Evolutionary conservation across 2,888 invertebrate genomes (phyloP).

Genomic region (Nephrotoma guestfalica): DNA sequence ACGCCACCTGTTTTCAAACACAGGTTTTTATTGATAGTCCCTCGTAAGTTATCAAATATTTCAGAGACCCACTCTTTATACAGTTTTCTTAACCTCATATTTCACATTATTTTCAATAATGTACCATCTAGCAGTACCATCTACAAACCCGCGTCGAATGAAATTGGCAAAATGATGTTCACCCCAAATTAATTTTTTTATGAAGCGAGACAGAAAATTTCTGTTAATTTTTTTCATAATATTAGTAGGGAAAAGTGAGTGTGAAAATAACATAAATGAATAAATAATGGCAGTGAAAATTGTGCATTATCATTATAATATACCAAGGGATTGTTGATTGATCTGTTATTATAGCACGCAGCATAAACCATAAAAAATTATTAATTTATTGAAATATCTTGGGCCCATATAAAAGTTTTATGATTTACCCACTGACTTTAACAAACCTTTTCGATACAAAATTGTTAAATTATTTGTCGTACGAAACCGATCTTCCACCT

Average conservation of each 20-base stretch:
- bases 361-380: background rate
- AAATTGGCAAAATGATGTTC: background rate
- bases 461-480: background rate
- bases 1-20: no score
- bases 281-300: background rate
- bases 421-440: background rate
- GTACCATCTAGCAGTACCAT: no score
- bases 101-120: no score
- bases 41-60: no score
- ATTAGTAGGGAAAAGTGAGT: background rate
- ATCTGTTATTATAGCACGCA: background rate
- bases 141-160: no score
- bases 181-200: background rate
- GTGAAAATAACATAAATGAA: background rate
- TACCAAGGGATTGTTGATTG: background rate
- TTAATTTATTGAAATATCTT: background rate
- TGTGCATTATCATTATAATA: background rate
- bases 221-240: background rate
- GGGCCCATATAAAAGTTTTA: background rate
- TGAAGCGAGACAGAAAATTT: background rate
- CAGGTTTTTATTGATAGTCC: no score
- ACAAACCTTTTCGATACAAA: background rate
- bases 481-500: background rate
- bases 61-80: no score
- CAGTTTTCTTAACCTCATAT: no score